Base-by-base conservation (phyloP, 2,888 invertebrate genomes). In the Macrosiphum euphorbiae region DNA sequence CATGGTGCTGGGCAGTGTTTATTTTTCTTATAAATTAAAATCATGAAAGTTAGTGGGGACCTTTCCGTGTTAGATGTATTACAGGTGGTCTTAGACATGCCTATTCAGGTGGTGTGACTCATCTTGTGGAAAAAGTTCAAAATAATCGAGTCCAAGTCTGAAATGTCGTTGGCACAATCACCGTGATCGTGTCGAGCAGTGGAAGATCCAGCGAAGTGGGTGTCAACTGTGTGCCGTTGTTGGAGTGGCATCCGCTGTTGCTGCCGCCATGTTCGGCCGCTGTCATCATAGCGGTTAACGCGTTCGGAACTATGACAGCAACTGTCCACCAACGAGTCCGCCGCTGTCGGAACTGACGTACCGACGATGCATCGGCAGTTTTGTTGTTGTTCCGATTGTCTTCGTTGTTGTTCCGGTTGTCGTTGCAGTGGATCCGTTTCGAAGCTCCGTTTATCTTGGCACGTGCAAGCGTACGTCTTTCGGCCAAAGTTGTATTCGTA, bases 401-500 rank as follows among this genome's bases (percentile, higher is more conserved):
- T 24, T 8, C 28, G 41, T 88, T 28, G 55, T 55, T 8, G 44
- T 41, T 78, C 78, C 78, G 35, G 35, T 78, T 20, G 35, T 78
- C 78, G 47, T 24, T 28, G 89, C 44, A 44, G 28, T 41, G 20
- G 35, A 28, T 44, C 44, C 7, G 26, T 16, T 5, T 47, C n/a
- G 90, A 52, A 50, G 50, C 2, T 35, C 1, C 35, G 5, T 7
- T 35, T n/a, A 13, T 11, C 61, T 41, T 0, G 52, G 28, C 47
- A 92, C 61, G 26, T 16, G 41, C 92, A 87, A 26, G 24, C 16
- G 28, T 8, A 50, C 50, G 47, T 10, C 10, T 41, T 26, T 20
- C 35, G 26, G 10, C 50, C 41, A 41, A 92, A 92, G 4, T 92
- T 52, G 67, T 92, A 92, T 13, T 20, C 20, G 28, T 88, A 87